Evolutionary conservation across 2,888 invertebrate genomes (phyloP), one percentile per base, ranked within the genome.

Genomic region (Sphecodes monilicornis): DNA sequence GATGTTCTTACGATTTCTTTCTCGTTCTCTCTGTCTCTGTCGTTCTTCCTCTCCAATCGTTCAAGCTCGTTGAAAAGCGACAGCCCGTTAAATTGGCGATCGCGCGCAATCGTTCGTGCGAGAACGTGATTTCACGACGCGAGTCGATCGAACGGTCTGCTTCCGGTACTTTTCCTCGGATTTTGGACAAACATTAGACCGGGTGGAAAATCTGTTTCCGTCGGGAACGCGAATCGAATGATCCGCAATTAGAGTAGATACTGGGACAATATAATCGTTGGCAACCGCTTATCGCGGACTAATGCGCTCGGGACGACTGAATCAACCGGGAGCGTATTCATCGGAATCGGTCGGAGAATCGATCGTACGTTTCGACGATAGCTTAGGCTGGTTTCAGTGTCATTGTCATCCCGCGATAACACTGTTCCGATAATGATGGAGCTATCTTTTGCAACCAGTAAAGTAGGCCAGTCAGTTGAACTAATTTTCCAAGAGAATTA

Each of bases 11-110:
- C 32, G 22, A 36, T 3, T 36, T 68, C n/a, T 36, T 10, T 22
- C 22, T 22, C 41, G 41, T 54, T 8, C 8, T n/a, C 2, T 66
- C 18, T 66, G 5, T 22, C n/a, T n/a, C n/a, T n/a, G 3, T 3
- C 32, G 32, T 66, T 10, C 11, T 0, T 22, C n/a, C 22, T 0
- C 1, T 22, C 22, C 11, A 0, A 0, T 5, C 5, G 36, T 68
- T 68, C 68, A 22, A 22, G 39, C 32, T 36, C 36, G 66, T 66
- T 36, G 75, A 26, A 16, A 39, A 36, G 71, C 71, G 71, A 11
- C 72, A 36, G 79, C 82, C 66, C 82, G 82, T 41, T 32, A 81
- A 83, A 83, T 83, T n/a, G 81, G 46, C 80, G 60, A 80, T 41
- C 68, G 70, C 72, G 82, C 76, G 75, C 54, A 66, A 82, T 69